Conservation (phyloP, 2,888 invertebrate species). For the Troides aeacus region DNA sequence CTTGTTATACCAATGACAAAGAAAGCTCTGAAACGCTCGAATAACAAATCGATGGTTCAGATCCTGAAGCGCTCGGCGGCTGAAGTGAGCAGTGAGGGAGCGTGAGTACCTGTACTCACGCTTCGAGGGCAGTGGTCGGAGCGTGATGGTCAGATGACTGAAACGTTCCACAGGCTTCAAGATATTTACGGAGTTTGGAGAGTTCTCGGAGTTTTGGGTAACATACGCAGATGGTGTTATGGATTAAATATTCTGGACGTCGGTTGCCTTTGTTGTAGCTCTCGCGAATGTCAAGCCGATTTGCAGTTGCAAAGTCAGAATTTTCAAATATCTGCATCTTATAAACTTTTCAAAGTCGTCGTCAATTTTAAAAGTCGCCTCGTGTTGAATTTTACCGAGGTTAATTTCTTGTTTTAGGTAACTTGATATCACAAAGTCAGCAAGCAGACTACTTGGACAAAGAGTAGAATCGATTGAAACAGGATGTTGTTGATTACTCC, state of each 20-base stretch:
- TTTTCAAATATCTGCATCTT: neutral
- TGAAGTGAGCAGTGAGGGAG: conserved; percentile 55
- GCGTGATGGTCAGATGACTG: conserved; percentile 80
- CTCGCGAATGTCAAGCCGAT: neutral
- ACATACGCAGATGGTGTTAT: conserved; percentile 27
- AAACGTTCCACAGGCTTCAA: conserved; percentile 78
- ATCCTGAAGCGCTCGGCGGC: neutral
- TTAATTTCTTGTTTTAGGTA: conserved; percentile 49
- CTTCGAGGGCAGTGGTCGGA: conserved; percentile 80
- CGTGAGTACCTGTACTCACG: too few relatives aligned
- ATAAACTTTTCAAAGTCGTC: neutral
- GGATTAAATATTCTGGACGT: neutral
- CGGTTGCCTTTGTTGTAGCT: neutral
- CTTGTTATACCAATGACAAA: conserved; percentile 8
- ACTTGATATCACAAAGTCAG: conserved; percentile 63
- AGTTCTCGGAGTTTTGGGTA: conserved; percentile 80
- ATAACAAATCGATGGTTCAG: conserved; percentile 31
- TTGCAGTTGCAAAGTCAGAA: neutral
- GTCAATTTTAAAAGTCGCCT: too few relatives aligned
- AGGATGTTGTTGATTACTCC: conserved; percentile 45
- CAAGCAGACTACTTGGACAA: conserved; percentile 52
- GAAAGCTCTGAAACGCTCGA: conserved; percentile 31
- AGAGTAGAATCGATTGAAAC: conserved; percentile 56
- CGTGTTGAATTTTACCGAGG: too few relatives aligned
- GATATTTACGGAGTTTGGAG: conserved; percentile 79